Conservation (phyloP, 2,113 vertebrate species). For the Typhlomys cinereus region DNA sequence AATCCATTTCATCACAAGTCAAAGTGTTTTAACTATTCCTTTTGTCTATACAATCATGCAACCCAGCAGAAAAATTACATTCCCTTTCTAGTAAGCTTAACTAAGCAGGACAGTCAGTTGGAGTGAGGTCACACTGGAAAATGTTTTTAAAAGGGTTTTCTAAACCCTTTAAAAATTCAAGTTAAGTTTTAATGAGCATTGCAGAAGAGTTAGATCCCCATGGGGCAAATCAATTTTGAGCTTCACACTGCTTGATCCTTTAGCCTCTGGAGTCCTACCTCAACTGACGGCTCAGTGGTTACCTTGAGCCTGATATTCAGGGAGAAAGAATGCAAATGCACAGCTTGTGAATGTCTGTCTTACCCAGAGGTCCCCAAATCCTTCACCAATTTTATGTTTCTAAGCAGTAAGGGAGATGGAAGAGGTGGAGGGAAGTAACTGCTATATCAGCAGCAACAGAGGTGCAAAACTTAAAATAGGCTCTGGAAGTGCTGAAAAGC, state of each 20-base stretch:
- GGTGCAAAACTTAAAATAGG: conserved; percentile 6
- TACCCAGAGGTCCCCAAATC: conserved; percentile 43
- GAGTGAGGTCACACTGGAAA: conserved; percentile 75
- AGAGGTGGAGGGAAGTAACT: neutral
- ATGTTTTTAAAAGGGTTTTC: conserved; percentile 64
- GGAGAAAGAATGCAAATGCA: conserved; percentile 66
- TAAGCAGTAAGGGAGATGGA: neutral
- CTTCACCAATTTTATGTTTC: conserved; percentile 62
- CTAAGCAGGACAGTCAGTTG: conserved; percentile 66
- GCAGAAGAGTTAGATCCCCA: conserved; percentile 70
- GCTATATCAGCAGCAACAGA: conserved; percentile 8
- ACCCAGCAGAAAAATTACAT: conserved; percentile 61
- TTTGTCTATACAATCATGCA: conserved; percentile 74
- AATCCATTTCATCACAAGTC: conserved; percentile 75
- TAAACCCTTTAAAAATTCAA: conserved; percentile 76
- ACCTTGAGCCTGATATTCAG: conserved; percentile 55
- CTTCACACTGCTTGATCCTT: conserved; percentile 64
- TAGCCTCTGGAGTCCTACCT: conserved; percentile 66
- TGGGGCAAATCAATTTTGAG: conserved; percentile 72
- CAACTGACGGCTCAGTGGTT: conserved; percentile 55
- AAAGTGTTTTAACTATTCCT: conserved; percentile 77
- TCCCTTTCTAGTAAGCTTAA: conserved; percentile 60
- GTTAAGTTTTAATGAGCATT: conserved; percentile 78
- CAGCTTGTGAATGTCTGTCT: conserved; percentile 48
- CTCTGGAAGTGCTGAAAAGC: neutral